These are phyloP conservation scores for Stichopus chloronotus DNA, from an alignment of 35 echinoderm and acorn worm species.

Conservation along the genomic window DNA sequence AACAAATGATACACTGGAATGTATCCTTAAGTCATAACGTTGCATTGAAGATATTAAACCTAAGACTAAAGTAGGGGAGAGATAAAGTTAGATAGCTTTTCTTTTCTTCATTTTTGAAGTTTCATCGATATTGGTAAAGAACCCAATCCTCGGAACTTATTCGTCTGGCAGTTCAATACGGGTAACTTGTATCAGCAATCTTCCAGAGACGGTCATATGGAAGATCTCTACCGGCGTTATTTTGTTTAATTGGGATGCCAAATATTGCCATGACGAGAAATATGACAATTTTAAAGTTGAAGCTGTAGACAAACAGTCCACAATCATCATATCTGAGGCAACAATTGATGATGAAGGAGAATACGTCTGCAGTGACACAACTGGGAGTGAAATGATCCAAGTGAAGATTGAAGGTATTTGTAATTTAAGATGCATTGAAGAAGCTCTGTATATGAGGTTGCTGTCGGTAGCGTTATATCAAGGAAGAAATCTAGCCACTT, in stretches of 20 bases:
- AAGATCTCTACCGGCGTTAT: neutral
- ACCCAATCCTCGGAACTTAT: neutral
- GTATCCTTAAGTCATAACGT: too few relatives aligned
- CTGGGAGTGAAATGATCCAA: neutral
- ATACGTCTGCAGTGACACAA: neutral
- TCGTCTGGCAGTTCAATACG: neutral
- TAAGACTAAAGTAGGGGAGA: too few relatives aligned
- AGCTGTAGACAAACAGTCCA: neutral
- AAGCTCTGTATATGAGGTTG: too few relatives aligned
- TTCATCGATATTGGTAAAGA: neutral
- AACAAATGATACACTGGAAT: too few relatives aligned
- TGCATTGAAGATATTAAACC: too few relatives aligned
- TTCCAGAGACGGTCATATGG: neutral
- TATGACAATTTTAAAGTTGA: neutral
- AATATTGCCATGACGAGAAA: neutral
- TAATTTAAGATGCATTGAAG: too few relatives aligned
- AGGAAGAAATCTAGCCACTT: too few relatives aligned
- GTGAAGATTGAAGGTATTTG: neutral
- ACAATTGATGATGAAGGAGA: neutral
- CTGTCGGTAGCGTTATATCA: too few relatives aligned
- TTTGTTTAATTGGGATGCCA: neutral
- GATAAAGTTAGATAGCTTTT: too few relatives aligned
- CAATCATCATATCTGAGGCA: neutral
- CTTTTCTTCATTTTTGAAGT: neutral
- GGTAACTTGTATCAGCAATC: neutral